Evolutionary conservation across 2,797 vertebrate genomes (phyloP).

Genomic region (Pygocentrus nattereri): DNA sequence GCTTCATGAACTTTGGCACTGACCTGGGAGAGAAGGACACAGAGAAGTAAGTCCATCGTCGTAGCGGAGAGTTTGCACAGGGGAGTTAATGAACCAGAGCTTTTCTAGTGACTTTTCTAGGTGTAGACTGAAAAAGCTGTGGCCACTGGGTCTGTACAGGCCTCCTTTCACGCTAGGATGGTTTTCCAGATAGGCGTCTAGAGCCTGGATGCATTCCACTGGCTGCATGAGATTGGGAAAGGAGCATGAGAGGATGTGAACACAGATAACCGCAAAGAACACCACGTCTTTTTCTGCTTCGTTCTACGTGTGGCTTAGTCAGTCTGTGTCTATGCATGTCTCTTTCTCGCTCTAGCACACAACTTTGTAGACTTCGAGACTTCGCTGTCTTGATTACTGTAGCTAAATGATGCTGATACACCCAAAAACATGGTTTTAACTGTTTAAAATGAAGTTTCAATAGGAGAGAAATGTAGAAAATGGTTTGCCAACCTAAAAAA

Average conservation of each 20-base stretch:
- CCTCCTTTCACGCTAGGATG: not conserved
- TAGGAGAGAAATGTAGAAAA: too few species aligned
- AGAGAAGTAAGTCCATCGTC: not conserved
- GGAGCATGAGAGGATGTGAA: slow-evolving; percentile 1
- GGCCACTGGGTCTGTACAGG: not conserved
- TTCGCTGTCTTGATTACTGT: not conserved
- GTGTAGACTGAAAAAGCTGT: not conserved
- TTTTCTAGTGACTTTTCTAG: not conserved
- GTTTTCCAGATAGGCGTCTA: slow-evolving; percentile 1
- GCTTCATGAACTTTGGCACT: slow-evolving; percentile 98
- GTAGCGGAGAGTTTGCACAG: not conserved
- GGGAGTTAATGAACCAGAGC: too few species aligned
- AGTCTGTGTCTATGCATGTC: not conserved
- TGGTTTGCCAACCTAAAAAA: too few species aligned
- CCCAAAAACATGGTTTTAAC: too few species aligned
- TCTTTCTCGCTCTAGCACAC: not conserved
- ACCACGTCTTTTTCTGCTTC: not conserved
- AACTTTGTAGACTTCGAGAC: not conserved
- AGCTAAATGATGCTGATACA: not conserved
- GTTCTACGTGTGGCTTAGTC: not conserved
- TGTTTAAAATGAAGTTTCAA: too few species aligned
- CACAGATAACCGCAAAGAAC: slow-evolving; percentile 13
- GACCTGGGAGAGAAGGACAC: slow-evolving; percentile 79
- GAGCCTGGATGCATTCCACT: not conserved
- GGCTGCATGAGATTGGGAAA: not conserved